These are phyloP conservation scores for Eulemur mongoz DNA, from an alignment of 2,797 vertebrate species.

Conservation along the genomic window DNA sequence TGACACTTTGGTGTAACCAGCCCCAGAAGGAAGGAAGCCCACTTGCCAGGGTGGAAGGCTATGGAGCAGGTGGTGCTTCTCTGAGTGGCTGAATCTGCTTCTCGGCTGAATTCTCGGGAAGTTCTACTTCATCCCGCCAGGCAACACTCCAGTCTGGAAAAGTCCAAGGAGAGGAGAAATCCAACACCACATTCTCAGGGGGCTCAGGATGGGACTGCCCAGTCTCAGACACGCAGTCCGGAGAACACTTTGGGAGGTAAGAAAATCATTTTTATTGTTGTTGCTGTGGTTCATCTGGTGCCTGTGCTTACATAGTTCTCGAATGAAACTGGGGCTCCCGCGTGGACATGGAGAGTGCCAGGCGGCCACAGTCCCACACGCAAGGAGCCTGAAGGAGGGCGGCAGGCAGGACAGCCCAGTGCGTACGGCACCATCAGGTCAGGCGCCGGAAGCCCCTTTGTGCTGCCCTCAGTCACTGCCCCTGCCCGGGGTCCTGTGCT, in stretches of 20 bases:
- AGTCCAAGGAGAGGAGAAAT: neutral
- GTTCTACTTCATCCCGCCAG: accelerated
- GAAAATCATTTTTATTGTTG: neutral
- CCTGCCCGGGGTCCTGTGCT: neutral
- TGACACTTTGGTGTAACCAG: accelerated
- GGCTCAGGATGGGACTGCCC: neutral
- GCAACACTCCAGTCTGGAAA: accelerated
- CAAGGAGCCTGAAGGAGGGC: too few species aligned
- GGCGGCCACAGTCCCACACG: accelerated
- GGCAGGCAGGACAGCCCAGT: accelerated
- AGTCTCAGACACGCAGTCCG: neutral
- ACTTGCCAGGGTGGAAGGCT: neutral
- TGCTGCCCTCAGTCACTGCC: neutral
- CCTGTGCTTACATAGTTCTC: accelerated
- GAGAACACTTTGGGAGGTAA: neutral
- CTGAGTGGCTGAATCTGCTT: neutral
- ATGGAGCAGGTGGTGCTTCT: neutral
- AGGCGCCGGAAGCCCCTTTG: neutral
- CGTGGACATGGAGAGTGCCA: neutral
- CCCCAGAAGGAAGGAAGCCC: neutral
- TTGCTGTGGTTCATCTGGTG: neutral
- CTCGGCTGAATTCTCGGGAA: accelerated
- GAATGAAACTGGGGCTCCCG: neutral
- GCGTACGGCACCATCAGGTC: accelerated
- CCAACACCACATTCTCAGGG: neutral